A percentile compares a stretch with the other conserved stretches of the same genome.
phyloP scores from a whole-genome alignment of 2,113 vertebrate species.

The cat (Felis catus) region DNA sequence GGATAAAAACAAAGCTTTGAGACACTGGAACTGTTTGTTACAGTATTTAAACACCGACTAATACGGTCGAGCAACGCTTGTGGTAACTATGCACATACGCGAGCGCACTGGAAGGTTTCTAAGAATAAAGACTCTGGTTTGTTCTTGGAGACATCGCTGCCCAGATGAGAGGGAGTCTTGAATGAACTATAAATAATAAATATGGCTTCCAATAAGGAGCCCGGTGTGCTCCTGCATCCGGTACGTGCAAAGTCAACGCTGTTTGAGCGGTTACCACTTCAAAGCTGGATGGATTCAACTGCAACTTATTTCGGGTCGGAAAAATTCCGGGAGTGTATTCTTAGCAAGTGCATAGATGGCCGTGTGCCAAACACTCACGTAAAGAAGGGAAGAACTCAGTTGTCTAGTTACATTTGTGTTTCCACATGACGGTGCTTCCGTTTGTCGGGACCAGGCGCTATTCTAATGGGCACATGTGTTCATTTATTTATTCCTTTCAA shows the following conservation, averaged over 20 bases:
- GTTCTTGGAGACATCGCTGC: neutral
- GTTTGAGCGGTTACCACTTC: neutral
- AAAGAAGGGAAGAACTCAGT: neutral
- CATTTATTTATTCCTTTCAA: neutral
- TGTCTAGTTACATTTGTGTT: neutral
- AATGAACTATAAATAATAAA: neutral
- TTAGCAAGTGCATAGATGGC: neutral
- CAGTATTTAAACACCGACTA: neutral
- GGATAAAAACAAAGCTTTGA: neutral
- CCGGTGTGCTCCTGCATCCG: neutral
- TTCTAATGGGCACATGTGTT: neutral
- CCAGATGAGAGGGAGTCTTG: neutral
- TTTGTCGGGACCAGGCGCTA: neutral
- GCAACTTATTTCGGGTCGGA: neutral
- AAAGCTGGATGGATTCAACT: neutral
- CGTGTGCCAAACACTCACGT: neutral
- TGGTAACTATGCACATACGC: neutral
- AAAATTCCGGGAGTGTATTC: slow-evolving; percentile 22
- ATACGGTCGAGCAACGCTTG: neutral
- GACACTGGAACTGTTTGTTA: neutral
- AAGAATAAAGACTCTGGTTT: neutral
- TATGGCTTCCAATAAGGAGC: neutral
- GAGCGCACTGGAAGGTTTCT: neutral
- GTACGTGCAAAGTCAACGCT: neutral
- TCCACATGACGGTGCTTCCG: neutral